Base-by-base conservation (phyloP, 2,797 vertebrate species). In the Botia kubotai region DNA sequence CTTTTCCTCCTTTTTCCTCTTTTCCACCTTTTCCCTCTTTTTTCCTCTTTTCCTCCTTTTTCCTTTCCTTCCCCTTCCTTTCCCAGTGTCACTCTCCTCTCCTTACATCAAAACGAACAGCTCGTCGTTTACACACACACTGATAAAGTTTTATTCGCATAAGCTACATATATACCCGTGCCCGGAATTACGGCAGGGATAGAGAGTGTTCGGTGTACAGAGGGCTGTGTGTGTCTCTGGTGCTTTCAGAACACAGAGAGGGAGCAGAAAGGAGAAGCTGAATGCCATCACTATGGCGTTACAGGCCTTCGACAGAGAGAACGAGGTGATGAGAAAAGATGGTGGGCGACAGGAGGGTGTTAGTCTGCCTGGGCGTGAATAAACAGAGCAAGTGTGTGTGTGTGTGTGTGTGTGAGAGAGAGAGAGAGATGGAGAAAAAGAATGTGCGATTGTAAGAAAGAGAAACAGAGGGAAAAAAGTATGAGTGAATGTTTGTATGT, bases 281-380 rank as follows among this genome's bases (percentile, higher is more conserved):
- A 74, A 80, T 80, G 71, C n/a, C n/a, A 80, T 48, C 58, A 26
- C 23, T 63, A 14, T 63, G 26, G 23, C 4, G 26, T 63, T 33
- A 71, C 26, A 58, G 63, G 36, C 52, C 23, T 74, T 74, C 10
- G 53, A 26, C 62, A 50, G 19, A 68, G 69, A 66, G 71, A 60
- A 62, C 2, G 63, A 73, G 26, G 62, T 73, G 83, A 63, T 81
- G 83, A 74, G 76, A 84, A 81, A 81, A 78, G 75, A 84, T 69
- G 75, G 70, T 68, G 66, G 58, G 76, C 36, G 65, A 77, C 55
- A 80, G 78, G 57, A 80, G 68, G 58, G 58, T 81, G 82, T 80
- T 80, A 80, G 78, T 17, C 66, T 72, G 68, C 66, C 23, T 66
- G 58, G 57, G 72, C 71, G 71, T 83, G 76, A 83, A 80, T 75